Evolutionary conservation across 2,797 vertebrate genomes (phyloP), one percentile per base, ranked within the genome.

Genomic region (Sarcophilus harrisii): DNA sequence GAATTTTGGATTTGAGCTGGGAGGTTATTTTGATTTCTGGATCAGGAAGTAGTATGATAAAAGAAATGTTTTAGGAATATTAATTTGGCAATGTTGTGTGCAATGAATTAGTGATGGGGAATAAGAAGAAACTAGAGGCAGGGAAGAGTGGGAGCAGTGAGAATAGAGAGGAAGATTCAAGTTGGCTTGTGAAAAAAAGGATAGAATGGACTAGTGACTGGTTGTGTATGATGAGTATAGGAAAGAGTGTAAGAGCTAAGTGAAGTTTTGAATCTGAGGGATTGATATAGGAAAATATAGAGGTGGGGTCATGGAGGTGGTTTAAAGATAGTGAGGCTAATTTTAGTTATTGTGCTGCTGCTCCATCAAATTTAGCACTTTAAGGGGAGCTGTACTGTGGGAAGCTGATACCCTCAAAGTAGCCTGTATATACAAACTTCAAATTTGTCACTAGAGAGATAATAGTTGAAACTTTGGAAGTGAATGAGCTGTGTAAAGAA

Each of bases 11-110:
- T 90, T 58, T 89, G 30, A 57, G 38, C 38, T 52, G 27, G n/a
- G 45, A 57, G 94, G 54, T 91, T 38, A 27, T 87, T 91, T 90
- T 66, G 90, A 87, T 66, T 29, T 87, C 49, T 92, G 90, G 93
- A 52, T 90, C 91, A 93, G 54, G 54, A n/a, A 73, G 62, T 73
- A n/a, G 32, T 73, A 5, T 73, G 45, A n/a, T 92, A n/a, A 96
- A 95, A 93, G 90, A 90, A 57, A 21, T 60, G 32, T 29, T 3
- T 45, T 92, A 93, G 60, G 58, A 58, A 58, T 9, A 94, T 58
- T 45, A 59, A 62, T 60, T 91, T 14, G 38, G 87, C 87, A 91
- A 73, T 45, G 52, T 32, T n/a, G 10, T 27, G 1, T 60, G 6
- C 38, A 30, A 0, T 29, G 52, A 29, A 55, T 29, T 62, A 6